Percentiles rank a stretch among this genome's conserved stretches.
Conservation (phyloP, 1,140 invertebrate species). For the Phymorhynchus buccinoides region DNA sequence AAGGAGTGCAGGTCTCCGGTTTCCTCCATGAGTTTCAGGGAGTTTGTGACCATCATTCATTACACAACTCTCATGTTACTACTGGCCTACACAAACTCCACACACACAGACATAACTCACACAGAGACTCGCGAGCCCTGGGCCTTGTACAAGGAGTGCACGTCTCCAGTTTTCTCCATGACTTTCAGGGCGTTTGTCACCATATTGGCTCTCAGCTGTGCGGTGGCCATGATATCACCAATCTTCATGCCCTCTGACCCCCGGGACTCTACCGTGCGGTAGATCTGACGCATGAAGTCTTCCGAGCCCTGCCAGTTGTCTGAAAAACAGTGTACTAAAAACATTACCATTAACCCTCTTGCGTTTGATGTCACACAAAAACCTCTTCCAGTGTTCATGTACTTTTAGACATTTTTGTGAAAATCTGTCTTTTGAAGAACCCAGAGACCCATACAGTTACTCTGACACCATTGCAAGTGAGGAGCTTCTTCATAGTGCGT, state of each 20-base stretch:
- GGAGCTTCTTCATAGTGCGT: too few species aligned
- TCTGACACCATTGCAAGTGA: too few species aligned
- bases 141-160: neutral
- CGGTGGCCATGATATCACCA: neutral
- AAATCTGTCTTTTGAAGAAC: too few species aligned
- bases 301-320: neutral
- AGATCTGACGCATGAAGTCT: neutral
- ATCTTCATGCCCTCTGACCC: neutral
- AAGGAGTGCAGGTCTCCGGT: neutral
- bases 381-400: too few species aligned
- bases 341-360: too few species aligned
- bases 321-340: too few species aligned
- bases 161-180: neutral
- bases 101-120: neutral
- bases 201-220: neutral
- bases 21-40: neutral
- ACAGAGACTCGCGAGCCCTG: neutral
- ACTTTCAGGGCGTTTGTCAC: neutral
- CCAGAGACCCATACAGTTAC: too few species aligned
- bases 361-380: too few species aligned
- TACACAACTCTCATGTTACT: too few species aligned
- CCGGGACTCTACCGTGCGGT: neutral
- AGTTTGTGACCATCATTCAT: neutral
- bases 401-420: too few species aligned
- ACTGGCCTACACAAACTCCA: neutral